phyloP scores from a whole-genome alignment of 2,888 invertebrate species.

The Podotricha telesiphe region DNA sequence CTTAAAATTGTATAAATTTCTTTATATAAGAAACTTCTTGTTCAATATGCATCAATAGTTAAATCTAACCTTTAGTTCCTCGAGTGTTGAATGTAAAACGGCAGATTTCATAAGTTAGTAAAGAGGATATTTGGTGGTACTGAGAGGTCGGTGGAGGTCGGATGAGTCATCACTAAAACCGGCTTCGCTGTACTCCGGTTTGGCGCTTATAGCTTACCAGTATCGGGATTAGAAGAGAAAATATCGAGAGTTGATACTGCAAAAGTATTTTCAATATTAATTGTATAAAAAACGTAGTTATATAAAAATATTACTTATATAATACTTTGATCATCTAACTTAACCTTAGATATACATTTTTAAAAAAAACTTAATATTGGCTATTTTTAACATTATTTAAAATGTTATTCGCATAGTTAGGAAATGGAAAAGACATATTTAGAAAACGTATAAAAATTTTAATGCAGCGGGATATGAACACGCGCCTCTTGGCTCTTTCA shows the following conservation, averaged over 20 bases:
- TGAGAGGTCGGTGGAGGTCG: conserved; percentile 73
- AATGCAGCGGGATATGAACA: no score
- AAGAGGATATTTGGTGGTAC: conserved; percentile 45
- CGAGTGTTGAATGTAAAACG: conserved; percentile 12
- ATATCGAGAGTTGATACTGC: conserved; percentile 30
- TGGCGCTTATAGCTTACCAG: conserved; percentile 24
- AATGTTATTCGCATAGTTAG: no score
- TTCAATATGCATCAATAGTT: background rate
- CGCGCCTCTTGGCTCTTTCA: no score
- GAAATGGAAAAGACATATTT: no score
- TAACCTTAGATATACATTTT: no score
- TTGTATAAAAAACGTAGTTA: no score
- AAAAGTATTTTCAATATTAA: no score
- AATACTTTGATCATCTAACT: no score
- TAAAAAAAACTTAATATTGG: no score
- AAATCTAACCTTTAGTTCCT: conserved; percentile 29
- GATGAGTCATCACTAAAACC: conserved; percentile 73
- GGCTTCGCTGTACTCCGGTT: conserved; percentile 57
- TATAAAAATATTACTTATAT: no score
- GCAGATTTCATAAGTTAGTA: conserved; percentile 30
- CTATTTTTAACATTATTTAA: no score
- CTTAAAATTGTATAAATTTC: background rate
- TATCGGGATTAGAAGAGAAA: conserved; percentile 32
- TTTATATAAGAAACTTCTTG: background rate
- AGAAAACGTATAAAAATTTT: no score